Evolutionary conservation across 1,140 invertebrate genomes (phyloP), one percentile per base, ranked within the genome.

Genomic region (Batillaria attramentaria): DNA sequence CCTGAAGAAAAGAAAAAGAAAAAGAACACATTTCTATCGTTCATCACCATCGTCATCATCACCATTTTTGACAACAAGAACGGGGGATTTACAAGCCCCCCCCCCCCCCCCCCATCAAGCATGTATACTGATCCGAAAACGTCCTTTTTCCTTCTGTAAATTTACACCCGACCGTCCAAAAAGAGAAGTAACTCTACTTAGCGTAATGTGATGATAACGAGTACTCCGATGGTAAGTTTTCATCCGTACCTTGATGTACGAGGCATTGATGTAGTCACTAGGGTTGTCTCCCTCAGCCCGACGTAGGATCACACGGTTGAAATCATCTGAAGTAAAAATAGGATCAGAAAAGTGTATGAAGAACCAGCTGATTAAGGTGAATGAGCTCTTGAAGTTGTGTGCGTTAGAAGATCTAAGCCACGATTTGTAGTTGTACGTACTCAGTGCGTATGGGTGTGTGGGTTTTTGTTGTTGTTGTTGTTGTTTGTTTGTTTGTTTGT

Each of bases 1-100:
- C 97, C 94, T 95, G 83, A 24, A 89, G 88, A 86, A 31, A 69
- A 37, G 54, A 69, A 54, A 41, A 41, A 60, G 5, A 60, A 57
- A 31, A 60, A 37, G 62, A 31, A 28, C 46, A 31, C 0, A 35
- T 50, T 28, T 31, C n/a, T 20, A 28, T 37, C 37, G 28, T 39
- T 24, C n/a, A 35, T 39, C 24, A 20, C 20, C 24, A 0, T 28
- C n/a, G 3, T 0, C 5, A 39, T 24, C n/a, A 2, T 16, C 20
- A 72, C 2, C 0, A 24, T 28, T 8, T 13, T 0, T 39, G 46
- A 3, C 18, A 43, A 43, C 35, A n/a, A n/a, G n/a, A n/a, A n/a
- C n/a, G n/a, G n/a, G n/a, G n/a, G n/a, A n/a, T n/a, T n/a, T n/a
- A n/a, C n/a, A n/a, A n/a, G n/a, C n/a, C n/a, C n/a, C n/a, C n/a